phyloP scores from a whole-genome alignment of 2,797 vertebrate species.

The Crocidura indochinensis region DNA sequence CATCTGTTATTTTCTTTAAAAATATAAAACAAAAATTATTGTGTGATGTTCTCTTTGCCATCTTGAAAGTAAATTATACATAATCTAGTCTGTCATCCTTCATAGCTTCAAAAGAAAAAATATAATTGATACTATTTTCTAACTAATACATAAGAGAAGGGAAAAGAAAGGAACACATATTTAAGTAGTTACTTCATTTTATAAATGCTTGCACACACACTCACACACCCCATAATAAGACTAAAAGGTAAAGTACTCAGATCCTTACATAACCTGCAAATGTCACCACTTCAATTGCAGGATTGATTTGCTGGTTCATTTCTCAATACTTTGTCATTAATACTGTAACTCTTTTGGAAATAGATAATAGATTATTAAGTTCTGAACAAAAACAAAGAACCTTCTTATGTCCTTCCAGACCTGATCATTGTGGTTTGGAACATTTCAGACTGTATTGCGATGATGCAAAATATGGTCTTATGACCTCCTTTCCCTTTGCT shows the following conservation, averaged over 20 bases:
- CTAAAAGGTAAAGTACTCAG: neutral
- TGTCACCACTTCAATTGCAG: neutral
- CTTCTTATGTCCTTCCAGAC: slow-evolving; percentile 5
- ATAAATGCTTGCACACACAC: neutral
- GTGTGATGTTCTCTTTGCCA: neutral
- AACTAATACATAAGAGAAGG: slow-evolving; percentile 42
- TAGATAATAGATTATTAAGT: slow-evolving; percentile 9
- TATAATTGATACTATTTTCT: neutral
- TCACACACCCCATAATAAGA: neutral
- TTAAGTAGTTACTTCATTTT: slow-evolving; percentile 28
- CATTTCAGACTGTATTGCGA: slow-evolving; percentile 13
- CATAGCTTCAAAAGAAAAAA: neutral
- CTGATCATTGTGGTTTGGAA: neutral
- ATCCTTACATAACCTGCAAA: neutral
- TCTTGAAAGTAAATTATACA: neutral
- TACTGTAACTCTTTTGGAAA: neutral
- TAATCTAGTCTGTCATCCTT: neutral
- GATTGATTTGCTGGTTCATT: slow-evolving; percentile 22
- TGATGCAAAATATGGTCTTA: neutral
- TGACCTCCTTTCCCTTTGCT: too few relatives aligned
- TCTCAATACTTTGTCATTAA: slow-evolving; percentile 7
- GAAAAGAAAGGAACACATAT: neutral
- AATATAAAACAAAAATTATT: neutral
- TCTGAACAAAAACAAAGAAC: slow-evolving; percentile 21
- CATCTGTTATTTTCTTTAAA: neutral